Evolutionary conservation across 2,888 invertebrate genomes (phyloP), one percentile per base, ranked within the genome.

Genomic region (Sminthurinus aureus): DNA sequence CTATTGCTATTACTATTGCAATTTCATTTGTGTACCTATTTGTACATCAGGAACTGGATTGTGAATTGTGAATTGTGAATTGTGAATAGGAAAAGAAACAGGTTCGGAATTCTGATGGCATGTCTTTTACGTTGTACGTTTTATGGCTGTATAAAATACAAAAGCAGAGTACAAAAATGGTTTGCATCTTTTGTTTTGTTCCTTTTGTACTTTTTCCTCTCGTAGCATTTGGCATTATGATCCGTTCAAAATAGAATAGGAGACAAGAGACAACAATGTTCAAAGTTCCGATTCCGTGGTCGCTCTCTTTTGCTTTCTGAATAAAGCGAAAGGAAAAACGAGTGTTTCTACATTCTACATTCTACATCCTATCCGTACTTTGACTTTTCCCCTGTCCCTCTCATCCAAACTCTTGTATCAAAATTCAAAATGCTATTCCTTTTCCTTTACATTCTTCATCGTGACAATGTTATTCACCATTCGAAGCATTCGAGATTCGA

Each of bases 251-350:
- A 75, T 75, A 75, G 50, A 75, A 75, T 51, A 51, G 18, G 18
- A 38, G n/a, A 13, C 50, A 75, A 75, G 18, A 38, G n/a, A 13
- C 50, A 75, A 75, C 50, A n/a, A 26, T 38, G 75, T 51, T 75
- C 75, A 75, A 75, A 75, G 50, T 75, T 75, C 75, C 75, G 75
- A 75, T 75, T 75, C 51, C 51, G 20, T 38, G n/a, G 75, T 38
- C 75, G 13, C 13, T 38, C 50, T 38, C 75, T 20, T 74, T 18
- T 74, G 12, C 50, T 51, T 73, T 73, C 18, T 51, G 50, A 20
- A 51, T 58, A 58, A 15, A 58, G 13, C 0, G 15, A 58, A 58
- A 15, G 4, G 58, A 52, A 13, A 52, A 52, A 58, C 18, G 58
- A 58, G 58, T 58, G 58, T 13, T 13, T 58, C 13, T 38, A 38